phyloP scores from a whole-genome alignment of 2,113 vertebrate species.

The Eublepharis macularius region DNA sequence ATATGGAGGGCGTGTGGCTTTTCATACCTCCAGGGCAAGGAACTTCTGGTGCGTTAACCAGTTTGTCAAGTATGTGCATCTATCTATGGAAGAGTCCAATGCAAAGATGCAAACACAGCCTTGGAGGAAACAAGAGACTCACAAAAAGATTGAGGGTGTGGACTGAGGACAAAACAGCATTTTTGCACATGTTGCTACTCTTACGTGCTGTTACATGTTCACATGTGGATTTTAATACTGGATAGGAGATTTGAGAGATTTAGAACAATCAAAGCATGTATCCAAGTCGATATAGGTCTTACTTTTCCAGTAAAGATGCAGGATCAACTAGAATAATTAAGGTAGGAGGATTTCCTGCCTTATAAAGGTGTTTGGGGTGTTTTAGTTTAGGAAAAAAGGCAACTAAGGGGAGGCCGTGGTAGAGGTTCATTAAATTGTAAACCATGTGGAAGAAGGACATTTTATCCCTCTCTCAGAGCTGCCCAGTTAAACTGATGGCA shows the following conservation, averaged over 20 bases:
- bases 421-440: background rate
- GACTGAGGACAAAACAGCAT: background rate
- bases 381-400: too few species aligned
- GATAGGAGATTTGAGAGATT: too few species aligned
- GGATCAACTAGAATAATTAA: too few species aligned
- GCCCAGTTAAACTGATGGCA: background rate
- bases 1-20: fast-evolving
- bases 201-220: background rate
- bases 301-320: too few species aligned
- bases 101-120: background rate
- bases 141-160: too few species aligned
- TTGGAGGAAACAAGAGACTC: background rate
- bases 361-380: too few species aligned
- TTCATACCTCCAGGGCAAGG: background rate
- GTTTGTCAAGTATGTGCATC: background rate
- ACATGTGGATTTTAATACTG: background rate
- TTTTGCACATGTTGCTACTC: background rate
- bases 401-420: too few species aligned
- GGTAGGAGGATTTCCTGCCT: too few species aligned
- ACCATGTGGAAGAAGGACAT: background rate
- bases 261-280: too few species aligned
- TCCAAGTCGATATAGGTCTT: too few species aligned
- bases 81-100: background rate
- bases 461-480: background rate
- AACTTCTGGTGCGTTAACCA: background rate